phyloP scores from a whole-genome alignment of 2,888 invertebrate genomes.

The Trisateles emortualis region DNA sequence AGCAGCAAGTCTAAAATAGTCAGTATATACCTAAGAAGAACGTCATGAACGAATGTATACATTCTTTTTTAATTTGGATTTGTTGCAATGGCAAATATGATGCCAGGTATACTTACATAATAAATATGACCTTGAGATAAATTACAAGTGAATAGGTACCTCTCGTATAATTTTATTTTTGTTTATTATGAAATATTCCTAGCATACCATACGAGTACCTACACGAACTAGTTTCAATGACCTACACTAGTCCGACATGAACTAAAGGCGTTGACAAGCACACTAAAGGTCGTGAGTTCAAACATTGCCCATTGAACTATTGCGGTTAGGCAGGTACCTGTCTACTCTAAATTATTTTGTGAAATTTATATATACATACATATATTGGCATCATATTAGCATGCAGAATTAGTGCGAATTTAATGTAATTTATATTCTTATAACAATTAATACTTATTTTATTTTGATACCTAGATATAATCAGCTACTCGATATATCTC shows the following conservation, averaged over 20 bases:
- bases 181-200: not conserved
- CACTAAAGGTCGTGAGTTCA: constrained; percentile 6
- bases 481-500: not conserved
- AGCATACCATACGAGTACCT: not conserved
- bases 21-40: too few relatives aligned
- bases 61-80: too few relatives aligned
- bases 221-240: constrained; percentile 4
- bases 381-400: not conserved
- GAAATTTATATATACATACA: not conserved
- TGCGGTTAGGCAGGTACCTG: too few relatives aligned
- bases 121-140: not conserved
- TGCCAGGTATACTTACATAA: too few relatives aligned
- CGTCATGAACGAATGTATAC: too few relatives aligned
- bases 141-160: not conserved
- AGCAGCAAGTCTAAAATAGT: too few relatives aligned
- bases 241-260: constrained; percentile 2
- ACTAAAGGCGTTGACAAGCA: constrained; percentile 7
- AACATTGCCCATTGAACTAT: constrained; percentile 5
- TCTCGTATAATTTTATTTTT: not conserved
- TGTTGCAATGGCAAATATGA: too few relatives aligned
- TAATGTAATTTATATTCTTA: not conserved
- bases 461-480: not conserved
- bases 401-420: not conserved
- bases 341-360: constrained; percentile 1
- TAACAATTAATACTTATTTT: not conserved